Base-by-base conservation (phyloP, 2,888 invertebrate genomes). In the Andrena chrysosceles region DNA sequence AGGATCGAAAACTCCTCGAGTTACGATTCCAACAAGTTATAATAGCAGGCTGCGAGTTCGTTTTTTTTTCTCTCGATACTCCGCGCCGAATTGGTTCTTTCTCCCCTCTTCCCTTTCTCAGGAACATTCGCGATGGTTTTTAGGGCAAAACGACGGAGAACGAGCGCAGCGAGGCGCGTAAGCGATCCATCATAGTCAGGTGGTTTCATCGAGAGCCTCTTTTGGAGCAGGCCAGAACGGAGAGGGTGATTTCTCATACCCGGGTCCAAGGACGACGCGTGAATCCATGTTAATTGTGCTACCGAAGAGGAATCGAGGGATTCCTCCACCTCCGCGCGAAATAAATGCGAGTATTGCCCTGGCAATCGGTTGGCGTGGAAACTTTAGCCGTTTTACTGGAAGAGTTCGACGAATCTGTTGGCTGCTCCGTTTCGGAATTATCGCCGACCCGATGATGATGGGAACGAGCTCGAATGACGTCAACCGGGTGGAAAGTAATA, bases 111-210 rank as follows among this genome's bases (percentile, higher is more conserved):
- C 35, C 29, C 26, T n/a, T 16, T 26, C 16, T 48, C 48, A 6
- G 73, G 29, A 23, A 48, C 56, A 52, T 78, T 84, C 70, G 78
- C 83, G 56, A 26, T 35, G 49, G 49, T 77, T 75, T 70, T 66
- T 67, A 77, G 63, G 68, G 48, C 69, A 77, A 83, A 83, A 80
- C 74, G 70, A 66, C 35, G 52, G 69, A 67, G 81, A 78, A 69
- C 64, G 63, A 63, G 60, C 68, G 69, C 67, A 26, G 31, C 49
- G 52, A 77, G 78, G 77, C 80, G 69, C 83, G 75, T 62, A 67
- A 70, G 76, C 81, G 82, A 87, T 87, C 84, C 86, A 87, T 87
- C 86, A 87, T 74, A 84, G 86, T 87, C 86, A 87, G 86, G 85
- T 84, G 86, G 81, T 78, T 86, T 83, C 86, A 80, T 86, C 83